phyloP scores from a whole-genome alignment of 2,113 vertebrate genomes.

The Aphelocoma coerulescens region DNA sequence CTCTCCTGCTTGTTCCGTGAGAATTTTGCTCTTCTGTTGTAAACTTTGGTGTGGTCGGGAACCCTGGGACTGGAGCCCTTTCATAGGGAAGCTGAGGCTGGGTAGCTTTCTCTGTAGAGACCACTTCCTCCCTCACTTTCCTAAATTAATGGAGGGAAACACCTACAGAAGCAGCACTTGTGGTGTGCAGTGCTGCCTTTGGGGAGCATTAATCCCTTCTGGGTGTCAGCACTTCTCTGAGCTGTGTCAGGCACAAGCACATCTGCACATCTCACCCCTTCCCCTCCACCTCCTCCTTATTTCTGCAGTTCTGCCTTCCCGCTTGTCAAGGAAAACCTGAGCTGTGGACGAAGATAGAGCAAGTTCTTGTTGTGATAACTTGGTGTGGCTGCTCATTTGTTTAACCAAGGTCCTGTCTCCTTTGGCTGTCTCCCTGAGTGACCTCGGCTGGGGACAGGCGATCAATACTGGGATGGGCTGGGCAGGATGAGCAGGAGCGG shows the following conservation, averaged over 20 bases:
- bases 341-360: neutral
- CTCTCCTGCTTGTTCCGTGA: neutral
- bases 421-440: neutral
- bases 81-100: neutral
- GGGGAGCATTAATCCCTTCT: neutral
- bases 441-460: neutral
- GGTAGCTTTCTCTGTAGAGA: neutral
- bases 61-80: neutral
- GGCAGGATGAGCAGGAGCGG: neutral
- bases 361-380: neutral
- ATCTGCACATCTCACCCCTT: neutral
- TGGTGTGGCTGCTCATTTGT: neutral
- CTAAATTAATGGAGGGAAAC: neutral
- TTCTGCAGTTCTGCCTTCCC: neutral
- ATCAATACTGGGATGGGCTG: neutral
- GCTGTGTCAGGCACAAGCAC: neutral
- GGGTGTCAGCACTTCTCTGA: neutral
- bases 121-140: neutral
- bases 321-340: rapidly evolving
- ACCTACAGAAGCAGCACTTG: neutral
- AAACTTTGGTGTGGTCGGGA: neutral
- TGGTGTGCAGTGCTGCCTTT: neutral
- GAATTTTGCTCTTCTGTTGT: neutral
- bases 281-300: neutral
- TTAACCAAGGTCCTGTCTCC: neutral